Evolutionary conservation across 2,113 vertebrate genomes (phyloP), one percentile per base, ranked within the genome.

Genomic region (Perca flavescens): DNA sequence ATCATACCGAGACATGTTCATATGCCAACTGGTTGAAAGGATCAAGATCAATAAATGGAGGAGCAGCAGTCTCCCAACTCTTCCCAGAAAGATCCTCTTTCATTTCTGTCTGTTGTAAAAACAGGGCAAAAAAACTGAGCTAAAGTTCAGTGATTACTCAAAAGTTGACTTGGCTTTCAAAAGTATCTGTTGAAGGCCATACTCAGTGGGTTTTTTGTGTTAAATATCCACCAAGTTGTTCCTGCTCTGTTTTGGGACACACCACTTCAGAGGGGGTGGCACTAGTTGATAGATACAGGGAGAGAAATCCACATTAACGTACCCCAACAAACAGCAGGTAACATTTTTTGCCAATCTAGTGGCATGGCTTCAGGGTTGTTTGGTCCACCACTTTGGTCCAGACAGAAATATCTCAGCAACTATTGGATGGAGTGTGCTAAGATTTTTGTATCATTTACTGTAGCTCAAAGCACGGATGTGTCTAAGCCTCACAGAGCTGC

Each of bases 131-230:
- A 56, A 31, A 70, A 62, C 58, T 15, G 16, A 69, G 57, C 56
- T 58, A 67, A 81, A 88, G 79, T 86, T 88, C 70, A 79, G 17
- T 28, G 43, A 47, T 86, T 84, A 43, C 75, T 69, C 52, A 67
- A 86, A 52, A 53, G 58, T 65, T 70, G 28, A 63, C 53, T 66
- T 63, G 21, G 50, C 68, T 68, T 70, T 74, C 56, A 22, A 21
- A 85, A 43, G 58, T 3, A 43, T 66, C 70, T 62, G 40, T 69
- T 63, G 43, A 68, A 62, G 47, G 49, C 31, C 5, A 0, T 1
- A 13, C 1, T 0, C 54, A 46, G 47, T 49, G 31, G 36, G 22
- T 40, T 49, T 46, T 52, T 40, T 40, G 36, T 40, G 36, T 10
- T 40, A 43, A 53, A 74, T 71, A 34, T 72, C 40, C 28, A 66